phyloP scores from a whole-genome alignment of 2,113 vertebrate genomes.

The Indicator maculatus region DNA sequence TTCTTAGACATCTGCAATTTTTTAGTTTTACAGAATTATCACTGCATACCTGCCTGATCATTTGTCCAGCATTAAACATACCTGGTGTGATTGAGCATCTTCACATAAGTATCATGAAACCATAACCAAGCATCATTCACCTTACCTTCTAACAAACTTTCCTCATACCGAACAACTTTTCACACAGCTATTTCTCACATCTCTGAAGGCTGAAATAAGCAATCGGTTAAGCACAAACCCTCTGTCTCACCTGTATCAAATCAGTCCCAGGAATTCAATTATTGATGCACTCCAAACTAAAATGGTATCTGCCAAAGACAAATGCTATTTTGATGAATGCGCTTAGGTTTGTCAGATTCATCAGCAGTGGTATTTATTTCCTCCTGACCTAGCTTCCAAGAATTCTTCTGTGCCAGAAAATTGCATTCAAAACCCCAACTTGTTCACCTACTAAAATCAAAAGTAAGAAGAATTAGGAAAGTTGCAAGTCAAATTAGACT shows the following conservation, averaged over 20 bases:
- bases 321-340: not conserved
- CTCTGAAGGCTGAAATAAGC: not conserved
- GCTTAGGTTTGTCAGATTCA: not conserved
- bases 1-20: not conserved
- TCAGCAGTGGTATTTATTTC: not conserved
- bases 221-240: not conserved
- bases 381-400: not conserved
- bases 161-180: not conserved
- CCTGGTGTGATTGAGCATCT: not conserved
- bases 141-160: not conserved
- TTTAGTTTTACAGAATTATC: not conserved
- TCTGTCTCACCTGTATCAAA: constrained; percentile 24
- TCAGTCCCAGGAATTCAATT: constrained; percentile 7
- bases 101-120: not conserved
- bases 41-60: not conserved
- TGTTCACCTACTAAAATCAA: not conserved
- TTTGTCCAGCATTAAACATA: not conserved
- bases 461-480: constrained; percentile 16
- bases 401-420: not conserved
- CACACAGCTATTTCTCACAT: not conserved
- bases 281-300: not conserved
- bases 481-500: not conserved
- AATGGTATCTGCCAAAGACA: not conserved
- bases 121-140: not conserved
- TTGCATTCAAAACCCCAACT: not conserved